Percentiles rank a stretch among this genome's conserved stretches.
These are phyloP conservation scores for Catharus minimus DNA, from an alignment of 2,113 vertebrate species.

Conservation along the genomic window DNA sequence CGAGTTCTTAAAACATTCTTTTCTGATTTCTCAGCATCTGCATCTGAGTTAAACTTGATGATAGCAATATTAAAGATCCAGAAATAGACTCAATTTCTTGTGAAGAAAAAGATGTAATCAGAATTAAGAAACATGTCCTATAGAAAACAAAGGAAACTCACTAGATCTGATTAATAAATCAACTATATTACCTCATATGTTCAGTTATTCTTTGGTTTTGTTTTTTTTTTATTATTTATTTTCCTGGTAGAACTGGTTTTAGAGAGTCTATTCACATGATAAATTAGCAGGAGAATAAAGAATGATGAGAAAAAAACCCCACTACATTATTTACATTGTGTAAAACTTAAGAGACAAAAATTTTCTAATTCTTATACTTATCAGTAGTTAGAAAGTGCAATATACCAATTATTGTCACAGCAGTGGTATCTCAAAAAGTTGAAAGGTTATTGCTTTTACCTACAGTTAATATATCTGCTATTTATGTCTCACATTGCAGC, in stretches of 20 bases:
- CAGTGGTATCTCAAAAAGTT: not conserved
- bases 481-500: not conserved
- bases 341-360: not conserved
- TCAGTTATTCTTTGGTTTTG: not conserved
- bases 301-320: fast-evolving
- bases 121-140: not conserved
- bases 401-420: not conserved
- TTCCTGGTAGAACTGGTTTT: not conserved
- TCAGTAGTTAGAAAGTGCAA: not conserved
- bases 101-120: not conserved
- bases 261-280: not conserved
- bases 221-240: not conserved
- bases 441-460: not conserved
- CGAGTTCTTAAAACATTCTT: not conserved
- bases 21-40: not conserved
- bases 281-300: not conserved
- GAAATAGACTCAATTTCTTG: not conserved
- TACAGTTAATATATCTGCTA: not conserved
- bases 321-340: not conserved
- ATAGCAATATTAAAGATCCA: not conserved
- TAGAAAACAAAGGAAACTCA: not conserved
- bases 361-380: not conserved
- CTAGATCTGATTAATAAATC: not conserved
- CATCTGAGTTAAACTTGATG: not conserved
- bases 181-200: not conserved